Evolutionary conservation across 1,140 invertebrate species (phyloP), one percentile per base, ranked within the genome.

Genomic region (Schmidtea mediterranea): DNA sequence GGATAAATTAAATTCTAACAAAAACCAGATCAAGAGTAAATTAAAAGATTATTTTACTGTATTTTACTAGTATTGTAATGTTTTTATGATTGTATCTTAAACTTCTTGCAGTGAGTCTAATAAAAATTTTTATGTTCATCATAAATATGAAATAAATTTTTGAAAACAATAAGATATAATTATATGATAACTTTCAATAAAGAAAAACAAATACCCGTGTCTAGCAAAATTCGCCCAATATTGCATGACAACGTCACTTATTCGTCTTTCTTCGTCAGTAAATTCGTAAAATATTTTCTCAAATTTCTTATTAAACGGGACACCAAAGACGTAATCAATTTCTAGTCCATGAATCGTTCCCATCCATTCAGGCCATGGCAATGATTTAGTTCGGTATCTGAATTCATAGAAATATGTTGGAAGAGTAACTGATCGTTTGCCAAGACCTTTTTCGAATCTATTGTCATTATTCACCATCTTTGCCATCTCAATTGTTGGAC

Each of bases 281-380:
- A 78, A 84, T 52, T 75, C 72, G 41, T 48, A 36, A 23, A 37
- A 48, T 16, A 13, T 8, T 6, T 23, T 36, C 21, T 46, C 39
- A 40, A 48, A 48, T 6, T 39, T 5, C 6, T 45, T n/a, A 41
- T 52, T 55, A 23, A 53, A 77, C 0, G 83, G 82, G 58, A 87
- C 79, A 51, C 80, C 77, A 63, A 87, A 87, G 61, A 86, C 78
- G 48, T 82, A 75, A 62, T 82, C 80, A 52, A 95, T 89, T 65
- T 94, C 87, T 63, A 92, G 84, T 0, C 76, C 87, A 62, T 94
- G 87, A 72, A 92, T 76, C 0, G 83, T 82, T 6, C 86, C 87
- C 52, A 84, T 83, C 86, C 87, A 94, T 43, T 74, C 74, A 0
- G 84, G 86, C 86, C 86, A 94, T 0, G 77, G 78, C 60, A 80